These are phyloP conservation scores for Nasonovia ribisnigri DNA, from an alignment of 2,888 invertebrate species.

Conservation along the genomic window DNA sequence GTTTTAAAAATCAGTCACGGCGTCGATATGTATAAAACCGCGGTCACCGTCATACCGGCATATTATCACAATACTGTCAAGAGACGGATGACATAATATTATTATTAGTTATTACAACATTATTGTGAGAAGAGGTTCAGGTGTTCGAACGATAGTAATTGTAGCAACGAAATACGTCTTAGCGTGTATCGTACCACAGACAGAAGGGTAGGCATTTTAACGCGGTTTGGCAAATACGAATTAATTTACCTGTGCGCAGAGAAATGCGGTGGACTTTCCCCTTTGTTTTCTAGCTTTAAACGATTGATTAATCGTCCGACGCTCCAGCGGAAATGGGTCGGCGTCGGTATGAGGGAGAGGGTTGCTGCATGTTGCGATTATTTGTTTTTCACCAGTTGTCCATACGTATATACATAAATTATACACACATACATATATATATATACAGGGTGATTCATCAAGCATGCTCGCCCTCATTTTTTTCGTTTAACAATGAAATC, in stretches of 20 bases:
- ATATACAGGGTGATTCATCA: no score
- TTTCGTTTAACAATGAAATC: no score
- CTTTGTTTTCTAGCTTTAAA: constrained; percentile 14
- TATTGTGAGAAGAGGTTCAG: not conserved
- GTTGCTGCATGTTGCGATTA: constrained; percentile 3
- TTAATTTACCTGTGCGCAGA: not conserved
- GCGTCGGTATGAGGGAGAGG: not conserved
- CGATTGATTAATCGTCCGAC: not conserved
- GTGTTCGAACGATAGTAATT: not conserved
- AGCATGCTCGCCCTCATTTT: no score
- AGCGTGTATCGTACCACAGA: not conserved
- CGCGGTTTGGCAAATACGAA: not conserved
- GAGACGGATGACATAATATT: no score
- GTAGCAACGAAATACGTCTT: not conserved
- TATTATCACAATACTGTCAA: not conserved
- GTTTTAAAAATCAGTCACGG: not conserved
- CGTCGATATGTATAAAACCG: no score
- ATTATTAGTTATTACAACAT: no score
- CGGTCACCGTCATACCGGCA: no score
- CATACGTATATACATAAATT: not conserved
- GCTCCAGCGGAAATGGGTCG: not conserved
- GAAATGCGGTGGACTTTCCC: not conserved
- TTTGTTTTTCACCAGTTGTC: not conserved
- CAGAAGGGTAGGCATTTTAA: not conserved
- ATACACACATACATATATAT: no score